Percentiles rank a stretch among this genome's conserved stretches.
These are phyloP conservation scores for Anastatus disparis DNA, from an alignment of 1,140 invertebrate species.

Conservation along the genomic window DNA sequence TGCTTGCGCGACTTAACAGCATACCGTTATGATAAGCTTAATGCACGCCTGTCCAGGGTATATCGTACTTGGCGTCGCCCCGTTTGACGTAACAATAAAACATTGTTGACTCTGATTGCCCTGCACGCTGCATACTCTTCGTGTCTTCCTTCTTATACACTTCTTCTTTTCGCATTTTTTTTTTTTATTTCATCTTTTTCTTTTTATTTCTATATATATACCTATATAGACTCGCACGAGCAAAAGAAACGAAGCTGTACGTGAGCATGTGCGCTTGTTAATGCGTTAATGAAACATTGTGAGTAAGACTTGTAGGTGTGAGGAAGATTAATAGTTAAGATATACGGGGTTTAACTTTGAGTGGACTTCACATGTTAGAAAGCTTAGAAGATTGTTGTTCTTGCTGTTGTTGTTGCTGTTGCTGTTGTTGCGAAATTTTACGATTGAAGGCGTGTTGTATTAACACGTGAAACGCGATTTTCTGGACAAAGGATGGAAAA, in stretches of 20 bases:
- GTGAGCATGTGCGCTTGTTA: neutral
- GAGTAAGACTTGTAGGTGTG: conserved; percentile 11
- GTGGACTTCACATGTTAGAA: too few species aligned
- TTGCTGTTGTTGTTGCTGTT: too few species aligned
- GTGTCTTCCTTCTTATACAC: neutral
- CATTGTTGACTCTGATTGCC: conserved; percentile 65
- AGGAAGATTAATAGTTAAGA: conserved; percentile 36
- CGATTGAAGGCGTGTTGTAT: too few species aligned
- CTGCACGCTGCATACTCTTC: conserved; percentile 10
- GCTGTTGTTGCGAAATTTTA: too few species aligned
- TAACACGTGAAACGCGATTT: too few species aligned
- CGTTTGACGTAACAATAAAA: conserved; percentile 66
- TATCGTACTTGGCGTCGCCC: conserved; percentile 52
- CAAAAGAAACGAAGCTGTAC: neutral
- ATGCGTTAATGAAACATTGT: conserved; percentile 38
- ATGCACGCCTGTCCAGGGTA: conserved; percentile 62
- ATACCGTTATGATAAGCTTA: conserved; percentile 62
- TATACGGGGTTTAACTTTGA: neutral
- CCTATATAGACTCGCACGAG: too few species aligned
- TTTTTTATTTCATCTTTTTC: neutral
- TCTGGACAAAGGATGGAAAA: too few species aligned
- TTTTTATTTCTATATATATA: neutral
- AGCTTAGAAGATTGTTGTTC: too few species aligned
- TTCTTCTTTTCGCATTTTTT: too few species aligned
- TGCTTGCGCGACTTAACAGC: conserved; percentile 48